Evolutionary conservation across 2,888 invertebrate species (phyloP).

Genomic region (Pemphredon lugubris): DNA sequence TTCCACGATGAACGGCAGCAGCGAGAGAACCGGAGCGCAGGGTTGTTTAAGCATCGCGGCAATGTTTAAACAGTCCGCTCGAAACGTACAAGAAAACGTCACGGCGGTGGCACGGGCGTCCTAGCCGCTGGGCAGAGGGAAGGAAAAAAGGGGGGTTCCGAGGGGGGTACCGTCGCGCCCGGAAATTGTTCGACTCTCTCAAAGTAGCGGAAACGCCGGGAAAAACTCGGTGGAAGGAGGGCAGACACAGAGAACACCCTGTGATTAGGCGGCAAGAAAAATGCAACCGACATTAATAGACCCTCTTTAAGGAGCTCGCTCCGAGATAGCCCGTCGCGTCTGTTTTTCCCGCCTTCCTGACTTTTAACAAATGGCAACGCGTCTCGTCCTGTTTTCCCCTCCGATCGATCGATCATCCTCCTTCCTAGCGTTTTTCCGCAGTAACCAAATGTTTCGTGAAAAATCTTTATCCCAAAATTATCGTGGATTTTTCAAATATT

Average conservation of each 20-base stretch:
- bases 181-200: slow-evolving; percentile 70
- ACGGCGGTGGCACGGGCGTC: too few relatives aligned
- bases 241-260: slow-evolving; percentile 51
- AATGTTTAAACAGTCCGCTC: slow-evolving; percentile 39
- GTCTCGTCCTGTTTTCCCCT: slow-evolving; percentile 37
- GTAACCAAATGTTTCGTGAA: too few relatives aligned
- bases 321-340: slow-evolving; percentile 52
- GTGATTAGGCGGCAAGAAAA: slow-evolving; percentile 71
- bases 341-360: slow-evolving; percentile 54
- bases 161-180: slow-evolving; percentile 55
- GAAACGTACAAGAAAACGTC: slow-evolving; percentile 46
- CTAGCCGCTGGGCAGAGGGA: slow-evolving; percentile 2
- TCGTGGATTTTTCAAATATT: too few relatives aligned
- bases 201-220: slow-evolving; percentile 66
- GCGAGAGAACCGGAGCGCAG: too few relatives aligned
- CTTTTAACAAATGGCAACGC: slow-evolving; percentile 58
- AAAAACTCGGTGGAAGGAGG: slow-evolving; percentile 59
- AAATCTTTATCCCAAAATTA: too few relatives aligned
- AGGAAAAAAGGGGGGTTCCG: slow-evolving; percentile 24
- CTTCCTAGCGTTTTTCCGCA: slow-evolving; percentile 25
- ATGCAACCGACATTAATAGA: slow-evolving; percentile 73
- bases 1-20: too few relatives aligned
- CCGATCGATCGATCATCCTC: slow-evolving; percentile 58
- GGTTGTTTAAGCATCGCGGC: slow-evolving; percentile 12
- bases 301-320: slow-evolving; percentile 62